phyloP scores from a whole-genome alignment of 2,888 invertebrate genomes.

The Cosmia pyralina region DNA sequence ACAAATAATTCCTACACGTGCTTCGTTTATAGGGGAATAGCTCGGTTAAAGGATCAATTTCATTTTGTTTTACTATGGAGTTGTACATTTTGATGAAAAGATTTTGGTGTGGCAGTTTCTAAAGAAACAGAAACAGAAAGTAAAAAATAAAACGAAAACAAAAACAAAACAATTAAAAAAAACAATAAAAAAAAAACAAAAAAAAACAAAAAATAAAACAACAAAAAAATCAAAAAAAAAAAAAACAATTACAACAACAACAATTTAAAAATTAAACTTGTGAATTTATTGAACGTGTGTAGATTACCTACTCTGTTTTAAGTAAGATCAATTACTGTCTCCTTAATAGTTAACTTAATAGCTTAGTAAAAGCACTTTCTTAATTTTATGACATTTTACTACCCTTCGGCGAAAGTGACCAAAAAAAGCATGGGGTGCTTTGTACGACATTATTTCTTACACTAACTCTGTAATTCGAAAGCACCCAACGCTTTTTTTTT shows the following conservation, averaged over 20 bases:
- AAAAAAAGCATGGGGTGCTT: too few relatives aligned
- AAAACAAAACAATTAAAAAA: too few relatives aligned
- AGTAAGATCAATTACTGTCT: not conserved
- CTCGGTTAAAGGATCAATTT: constrained; percentile 36
- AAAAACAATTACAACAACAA: too few relatives aligned
- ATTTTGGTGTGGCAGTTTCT: not conserved
- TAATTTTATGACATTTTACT: not conserved
- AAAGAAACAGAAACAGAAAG: too few relatives aligned
- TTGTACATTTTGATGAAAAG: not conserved
- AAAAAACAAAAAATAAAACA: too few relatives aligned
- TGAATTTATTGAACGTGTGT: not conserved
- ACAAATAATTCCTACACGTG: constrained; percentile 19
- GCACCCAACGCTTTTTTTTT: too few relatives aligned
- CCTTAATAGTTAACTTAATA: not conserved
- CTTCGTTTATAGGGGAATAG: constrained; percentile 53
- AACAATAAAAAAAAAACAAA: too few relatives aligned
- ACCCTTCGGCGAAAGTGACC: not conserved
- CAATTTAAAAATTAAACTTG: not conserved
- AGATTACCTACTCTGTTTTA: not conserved
- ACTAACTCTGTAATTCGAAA: too few relatives aligned
- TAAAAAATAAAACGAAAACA: too few relatives aligned
- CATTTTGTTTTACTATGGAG: not conserved
- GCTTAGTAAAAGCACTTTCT: not conserved
- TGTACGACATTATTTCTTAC: too few relatives aligned
- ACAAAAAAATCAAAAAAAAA: too few relatives aligned